Evolutionary conservation across 2,797 vertebrate species (phyloP), one percentile per base, ranked within the genome.

Genomic region (Luscinia megarhynchos): DNA sequence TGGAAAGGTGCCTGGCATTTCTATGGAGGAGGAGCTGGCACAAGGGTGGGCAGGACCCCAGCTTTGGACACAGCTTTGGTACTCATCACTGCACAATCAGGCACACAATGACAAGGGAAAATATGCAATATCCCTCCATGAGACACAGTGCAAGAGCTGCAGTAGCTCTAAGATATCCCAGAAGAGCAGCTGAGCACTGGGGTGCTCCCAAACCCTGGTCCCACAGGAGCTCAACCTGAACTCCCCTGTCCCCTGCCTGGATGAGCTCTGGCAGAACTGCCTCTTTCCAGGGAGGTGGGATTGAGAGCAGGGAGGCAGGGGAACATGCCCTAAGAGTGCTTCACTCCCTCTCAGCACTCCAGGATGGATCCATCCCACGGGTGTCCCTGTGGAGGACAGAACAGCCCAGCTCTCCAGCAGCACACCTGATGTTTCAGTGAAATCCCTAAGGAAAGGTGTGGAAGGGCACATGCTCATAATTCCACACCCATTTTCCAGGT

Each of bases 1-100:
- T 11, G 17, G 17, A n/a, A 45, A 24, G 34, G 46, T 2, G 2
- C n/a, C 7, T 0, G 0, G 45, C 11, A 8, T 41, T 51, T 51
- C 68, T 51, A 0, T 0, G 34, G 50, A 41, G 27, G 30, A 80
- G n/a, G 21, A 53, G 15, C 0, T 32, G 34, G 34, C 34, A 34
- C 34, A 34, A 34, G 34, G 34, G 34, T 34, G 36, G 29, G 3
- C 63, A 30, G 27, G 18, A 34, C 2, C 17, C 2, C 54, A 51
- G 88, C 29, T 40, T 43, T 40, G 46, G 12, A 27, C 45, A 48
- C 2, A 14, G 8, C 32, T 27, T 9, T 8, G 40, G 24, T 24
- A 30, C 41, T 27, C 3, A 0, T 2, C 45, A 14, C 8, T 24
- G 53, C 63, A 54, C 55, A 5, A 1, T 9, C 40, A 38, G 46